Percentiles rank a stretch among this genome's conserved stretches.
Conservation (phyloP, 2,888 invertebrate genomes). For the Cephus nigrinus region DNA sequence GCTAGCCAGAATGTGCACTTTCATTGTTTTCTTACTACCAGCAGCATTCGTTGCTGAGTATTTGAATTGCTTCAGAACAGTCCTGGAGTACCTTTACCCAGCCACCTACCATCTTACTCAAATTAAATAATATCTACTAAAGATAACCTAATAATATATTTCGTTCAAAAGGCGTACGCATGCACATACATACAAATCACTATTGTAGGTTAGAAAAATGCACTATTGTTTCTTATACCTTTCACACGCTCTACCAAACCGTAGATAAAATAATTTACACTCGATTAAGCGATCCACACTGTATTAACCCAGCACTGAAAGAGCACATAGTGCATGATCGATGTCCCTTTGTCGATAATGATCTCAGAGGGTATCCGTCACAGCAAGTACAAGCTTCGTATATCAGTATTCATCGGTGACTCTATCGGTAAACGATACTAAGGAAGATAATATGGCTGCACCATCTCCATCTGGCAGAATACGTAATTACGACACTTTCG, state of each 20-base stretch:
- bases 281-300: constrained; percentile 32
- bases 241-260: background rate
- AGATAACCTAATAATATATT: background rate
- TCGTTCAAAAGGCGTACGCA: background rate
- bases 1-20: background rate
- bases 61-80: background rate
- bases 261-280: constrained; percentile 34
- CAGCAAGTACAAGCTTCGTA: background rate
- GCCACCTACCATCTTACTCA: background rate
- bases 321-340: background rate
- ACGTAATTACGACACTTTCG: background rate
- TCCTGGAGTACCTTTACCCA: background rate
- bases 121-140: background rate
- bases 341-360: constrained; percentile 3
- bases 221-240: background rate
- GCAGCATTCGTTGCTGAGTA: background rate
- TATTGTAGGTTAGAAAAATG: background rate
- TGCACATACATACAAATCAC: background rate
- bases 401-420: background rate
- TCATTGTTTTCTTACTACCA: constrained; percentile 1
- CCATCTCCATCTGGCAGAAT: background rate
- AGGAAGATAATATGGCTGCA: background rate
- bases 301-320: background rate
- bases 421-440: background rate
- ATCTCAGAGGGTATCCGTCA: background rate